Percentiles rank a stretch among this genome's conserved stretches.
These are phyloP conservation scores for Lordiphosa andalusiaca DNA, from an alignment of 2,888 invertebrate species.

Conservation along the genomic window DNA sequence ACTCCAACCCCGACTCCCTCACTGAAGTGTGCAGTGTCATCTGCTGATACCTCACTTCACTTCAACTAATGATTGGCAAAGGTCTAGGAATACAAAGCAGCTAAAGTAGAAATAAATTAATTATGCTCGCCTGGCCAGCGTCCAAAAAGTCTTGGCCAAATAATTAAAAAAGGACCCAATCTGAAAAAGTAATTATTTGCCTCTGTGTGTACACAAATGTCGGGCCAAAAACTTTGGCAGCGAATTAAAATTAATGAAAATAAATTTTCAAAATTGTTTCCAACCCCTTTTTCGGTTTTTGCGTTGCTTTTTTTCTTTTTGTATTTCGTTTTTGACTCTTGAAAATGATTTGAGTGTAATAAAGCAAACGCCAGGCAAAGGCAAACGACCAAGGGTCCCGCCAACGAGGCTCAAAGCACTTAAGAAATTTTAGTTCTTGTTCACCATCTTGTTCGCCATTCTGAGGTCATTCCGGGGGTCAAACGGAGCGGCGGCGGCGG, in stretches of 20 bases:
- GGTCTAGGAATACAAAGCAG: conserved; percentile 18
- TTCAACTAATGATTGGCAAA: conserved; percentile 63
- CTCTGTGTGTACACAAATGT: conserved; percentile 8
- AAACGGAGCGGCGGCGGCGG: conserved; percentile 4
- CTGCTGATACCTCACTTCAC: neutral
- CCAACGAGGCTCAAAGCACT: conserved; percentile 48
- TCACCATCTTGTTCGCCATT: conserved; percentile 64
- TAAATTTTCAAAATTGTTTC: conserved; percentile 73
- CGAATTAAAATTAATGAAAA: conserved; percentile 75
- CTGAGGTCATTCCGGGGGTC: conserved; percentile 52
- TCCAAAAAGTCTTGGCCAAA: conserved; percentile 63
- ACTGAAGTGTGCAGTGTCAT: conserved; percentile 37
- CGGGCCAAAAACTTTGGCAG: conserved; percentile 59
- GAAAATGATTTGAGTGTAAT: conserved; percentile 68
- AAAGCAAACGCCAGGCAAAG: conserved; percentile 51
- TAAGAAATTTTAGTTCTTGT: conserved; percentile 69
- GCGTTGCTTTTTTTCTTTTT: neutral
- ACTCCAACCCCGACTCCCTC: neutral
- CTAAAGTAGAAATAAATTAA: conserved; percentile 63
- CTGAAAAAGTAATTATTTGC: conserved; percentile 71
- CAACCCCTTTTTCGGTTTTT: conserved; percentile 52
- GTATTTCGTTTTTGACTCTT: conserved; percentile 51
- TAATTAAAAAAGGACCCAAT: conserved; percentile 71
- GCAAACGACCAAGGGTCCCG: conserved; percentile 21
- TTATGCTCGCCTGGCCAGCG: conserved; percentile 56